These are phyloP conservation scores for Drosophila recens DNA, from an alignment of 2,888 invertebrate species.

Conservation along the genomic window DNA sequence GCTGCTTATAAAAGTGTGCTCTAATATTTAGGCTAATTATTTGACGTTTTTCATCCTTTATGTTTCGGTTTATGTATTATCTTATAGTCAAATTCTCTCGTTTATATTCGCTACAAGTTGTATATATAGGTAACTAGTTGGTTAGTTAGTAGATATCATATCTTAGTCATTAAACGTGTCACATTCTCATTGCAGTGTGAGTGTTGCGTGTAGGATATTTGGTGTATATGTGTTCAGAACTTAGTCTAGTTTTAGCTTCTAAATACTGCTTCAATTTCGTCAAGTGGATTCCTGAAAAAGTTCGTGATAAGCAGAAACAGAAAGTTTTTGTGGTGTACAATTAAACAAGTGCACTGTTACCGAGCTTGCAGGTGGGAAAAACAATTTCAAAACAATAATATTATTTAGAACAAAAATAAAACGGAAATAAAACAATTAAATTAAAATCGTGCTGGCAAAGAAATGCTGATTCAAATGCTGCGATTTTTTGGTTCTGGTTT, in stretches of 20 bases:
- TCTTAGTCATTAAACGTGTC: constrained; percentile 62
- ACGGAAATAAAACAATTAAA: constrained; percentile 19
- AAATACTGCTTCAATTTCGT: constrained; percentile 86
- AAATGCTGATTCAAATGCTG: constrained; percentile 22
- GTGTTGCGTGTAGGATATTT: constrained; percentile 9
- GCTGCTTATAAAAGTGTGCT: constrained; percentile 53
- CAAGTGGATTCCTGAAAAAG: constrained; percentile 85
- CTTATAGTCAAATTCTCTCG: constrained; percentile 71
- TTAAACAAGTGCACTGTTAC: constrained; percentile 51
- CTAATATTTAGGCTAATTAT: constrained; percentile 39
- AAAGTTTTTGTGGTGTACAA: constrained; percentile 62
- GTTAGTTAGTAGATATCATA: constrained; percentile 48
- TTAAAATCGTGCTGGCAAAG: constrained; percentile 19
- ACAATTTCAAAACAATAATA: constrained; percentile 13
- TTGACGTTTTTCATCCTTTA: constrained; percentile 4
- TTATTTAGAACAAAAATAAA: constrained; percentile 13
- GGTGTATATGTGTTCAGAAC: constrained; percentile 39
- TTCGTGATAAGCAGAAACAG: constrained; percentile 63
- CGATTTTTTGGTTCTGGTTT: constrained; percentile 36
- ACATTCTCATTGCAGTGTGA: constrained; percentile 64
- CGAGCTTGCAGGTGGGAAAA: constrained; percentile 25
- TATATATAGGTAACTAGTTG: constrained; percentile 42
- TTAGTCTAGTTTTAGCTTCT: constrained; percentile 82
- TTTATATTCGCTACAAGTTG: constrained; percentile 28
- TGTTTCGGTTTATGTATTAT: constrained; percentile 25